phyloP scores from a whole-genome alignment of 2,113 vertebrate genomes.

The Pterocles gutturalis region DNA sequence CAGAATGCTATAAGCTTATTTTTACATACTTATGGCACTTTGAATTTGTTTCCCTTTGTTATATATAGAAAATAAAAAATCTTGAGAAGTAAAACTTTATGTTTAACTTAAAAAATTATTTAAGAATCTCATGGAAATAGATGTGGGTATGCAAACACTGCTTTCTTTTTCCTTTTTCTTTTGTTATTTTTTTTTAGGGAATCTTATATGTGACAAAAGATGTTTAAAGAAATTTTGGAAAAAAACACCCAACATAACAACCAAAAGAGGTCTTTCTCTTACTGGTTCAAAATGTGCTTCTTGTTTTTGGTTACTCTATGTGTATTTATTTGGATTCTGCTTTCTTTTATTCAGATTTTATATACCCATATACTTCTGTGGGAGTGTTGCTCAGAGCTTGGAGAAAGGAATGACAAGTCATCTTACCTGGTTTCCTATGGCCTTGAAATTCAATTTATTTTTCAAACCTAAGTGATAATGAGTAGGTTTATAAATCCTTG shows the following conservation, averaged over 20 bases:
- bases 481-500: not conserved
- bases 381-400: not conserved
- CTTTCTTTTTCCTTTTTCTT: not conserved
- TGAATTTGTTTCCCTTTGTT: not conserved
- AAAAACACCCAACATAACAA: not conserved
- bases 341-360: not conserved
- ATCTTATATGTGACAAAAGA: not conserved
- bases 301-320: not conserved
- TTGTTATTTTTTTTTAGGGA: not conserved
- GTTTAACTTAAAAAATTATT: not conserved
- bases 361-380: not conserved
- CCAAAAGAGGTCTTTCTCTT: not conserved
- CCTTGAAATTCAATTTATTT: not conserved
- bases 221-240: not conserved
- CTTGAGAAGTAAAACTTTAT: not conserved
- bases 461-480: not conserved
- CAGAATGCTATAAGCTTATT: not conserved
- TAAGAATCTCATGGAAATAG: not conserved
- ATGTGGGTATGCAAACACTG: not conserved
- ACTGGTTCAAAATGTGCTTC: not conserved
- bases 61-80: not conserved
- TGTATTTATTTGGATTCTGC: not conserved
- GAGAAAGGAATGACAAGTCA: not conserved
- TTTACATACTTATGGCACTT: not conserved
- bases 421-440: not conserved